These are phyloP conservation scores for Myrmophylax atrothorax DNA, from an alignment of 2,113 vertebrate species.

Conservation along the genomic window DNA sequence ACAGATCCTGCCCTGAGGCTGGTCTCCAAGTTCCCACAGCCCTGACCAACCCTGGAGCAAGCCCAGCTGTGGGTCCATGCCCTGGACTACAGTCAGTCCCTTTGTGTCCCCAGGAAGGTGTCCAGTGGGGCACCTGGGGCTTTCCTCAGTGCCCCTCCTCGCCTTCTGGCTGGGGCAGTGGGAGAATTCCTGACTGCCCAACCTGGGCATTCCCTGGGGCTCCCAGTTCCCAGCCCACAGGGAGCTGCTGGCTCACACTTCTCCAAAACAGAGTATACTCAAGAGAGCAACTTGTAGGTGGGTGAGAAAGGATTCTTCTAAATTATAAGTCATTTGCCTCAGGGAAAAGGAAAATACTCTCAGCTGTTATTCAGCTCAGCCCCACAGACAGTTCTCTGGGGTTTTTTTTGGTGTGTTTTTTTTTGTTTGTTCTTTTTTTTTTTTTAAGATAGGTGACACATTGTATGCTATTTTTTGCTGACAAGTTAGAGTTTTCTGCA, in stretches of 20 bases:
- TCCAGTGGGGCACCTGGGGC: rapidly evolving
- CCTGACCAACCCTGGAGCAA: too few relatives aligned
- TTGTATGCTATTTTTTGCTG: neutral
- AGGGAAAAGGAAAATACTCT: neutral
- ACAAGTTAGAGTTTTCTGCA: neutral
- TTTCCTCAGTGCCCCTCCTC: neutral
- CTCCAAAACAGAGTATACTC: neutral
- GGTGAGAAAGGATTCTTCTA: neutral
- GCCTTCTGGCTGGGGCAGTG: rapidly evolving
- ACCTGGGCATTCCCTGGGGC: too few relatives aligned
- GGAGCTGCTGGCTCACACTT: neutral
- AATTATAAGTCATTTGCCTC: neutral
- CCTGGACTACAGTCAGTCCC: rapidly evolving
- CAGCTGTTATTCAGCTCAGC: neutral
- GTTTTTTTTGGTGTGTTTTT: too few relatives aligned
- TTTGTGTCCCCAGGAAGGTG: neutral
- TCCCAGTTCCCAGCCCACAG: neutral
- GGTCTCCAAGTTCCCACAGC: neutral
- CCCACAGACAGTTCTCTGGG: neutral
- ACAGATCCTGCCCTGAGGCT: neutral
- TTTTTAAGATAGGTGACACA: neutral
- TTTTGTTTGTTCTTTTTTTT: neutral
- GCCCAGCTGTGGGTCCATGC: rapidly evolving
- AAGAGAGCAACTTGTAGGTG: neutral
- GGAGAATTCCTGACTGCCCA: neutral